Percentiles rank a stretch among this genome's conserved stretches.
Conservation (phyloP, 2,113 vertebrate species). For the Melanerpes aurifrons region DNA sequence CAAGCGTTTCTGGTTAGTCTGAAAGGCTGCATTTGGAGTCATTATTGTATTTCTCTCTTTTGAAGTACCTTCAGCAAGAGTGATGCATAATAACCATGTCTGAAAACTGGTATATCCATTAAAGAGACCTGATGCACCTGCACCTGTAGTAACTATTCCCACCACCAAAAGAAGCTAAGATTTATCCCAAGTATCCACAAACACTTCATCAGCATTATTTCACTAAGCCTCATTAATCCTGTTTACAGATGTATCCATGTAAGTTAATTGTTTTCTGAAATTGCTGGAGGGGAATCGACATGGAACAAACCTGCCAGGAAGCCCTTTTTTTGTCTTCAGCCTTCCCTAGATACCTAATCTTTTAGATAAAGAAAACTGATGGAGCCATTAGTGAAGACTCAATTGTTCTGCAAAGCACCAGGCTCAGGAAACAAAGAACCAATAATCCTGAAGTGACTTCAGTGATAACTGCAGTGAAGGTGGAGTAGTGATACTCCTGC, state of each 20-base stretch:
- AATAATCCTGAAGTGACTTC: background rate
- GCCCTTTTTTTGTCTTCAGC: background rate
- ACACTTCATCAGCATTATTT: background rate
- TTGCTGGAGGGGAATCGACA: background rate
- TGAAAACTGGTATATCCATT: background rate
- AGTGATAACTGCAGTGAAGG: background rate
- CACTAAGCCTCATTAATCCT: background rate
- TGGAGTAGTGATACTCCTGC: background rate
- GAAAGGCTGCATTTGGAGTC: background rate
- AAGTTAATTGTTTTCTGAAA: background rate
- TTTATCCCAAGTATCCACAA: constrained; percentile 3
- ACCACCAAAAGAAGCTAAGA: background rate
- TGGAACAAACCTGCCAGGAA: background rate
- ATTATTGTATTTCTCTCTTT: background rate
- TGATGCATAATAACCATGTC: background rate
- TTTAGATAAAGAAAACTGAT: background rate
- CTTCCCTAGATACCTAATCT: background rate
- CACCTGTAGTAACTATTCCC: background rate
- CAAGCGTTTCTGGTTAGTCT: background rate
- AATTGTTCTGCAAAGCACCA: background rate
- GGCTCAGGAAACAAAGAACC: background rate
- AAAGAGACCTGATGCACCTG: background rate
- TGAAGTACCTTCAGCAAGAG: background rate
- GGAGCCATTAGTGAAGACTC: background rate
- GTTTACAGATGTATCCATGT: background rate